Conservation (phyloP, 2,113 vertebrate genomes). For the Pterocles gutturalis region DNA sequence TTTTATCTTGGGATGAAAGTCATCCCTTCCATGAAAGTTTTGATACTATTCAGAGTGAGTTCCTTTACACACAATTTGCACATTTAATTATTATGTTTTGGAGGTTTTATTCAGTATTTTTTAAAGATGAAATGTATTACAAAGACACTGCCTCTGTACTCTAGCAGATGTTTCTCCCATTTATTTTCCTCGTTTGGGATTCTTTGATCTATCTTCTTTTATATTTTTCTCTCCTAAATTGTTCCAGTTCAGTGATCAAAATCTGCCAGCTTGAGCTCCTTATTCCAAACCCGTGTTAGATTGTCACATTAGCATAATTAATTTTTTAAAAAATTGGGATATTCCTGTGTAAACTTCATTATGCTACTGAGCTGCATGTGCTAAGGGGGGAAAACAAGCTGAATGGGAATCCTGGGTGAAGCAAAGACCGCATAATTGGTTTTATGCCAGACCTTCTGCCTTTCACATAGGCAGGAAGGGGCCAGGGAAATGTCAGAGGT, state of each 20-base stretch:
- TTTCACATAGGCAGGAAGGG: neutral
- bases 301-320: neutral
- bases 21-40: neutral
- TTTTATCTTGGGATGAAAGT: neutral
- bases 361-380: neutral
- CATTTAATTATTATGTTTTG: neutral
- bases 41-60: neutral
- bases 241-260: neutral
- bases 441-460: constrained; percentile 18
- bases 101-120: neutral
- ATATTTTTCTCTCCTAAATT: neutral
- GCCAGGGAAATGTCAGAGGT: constrained; percentile 48
- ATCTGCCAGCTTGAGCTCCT: neutral
- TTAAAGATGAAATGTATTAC: neutral
- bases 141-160: neutral
- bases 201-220: neutral
- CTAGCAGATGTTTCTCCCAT: neutral
- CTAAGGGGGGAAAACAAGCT: neutral
- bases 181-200: neutral
- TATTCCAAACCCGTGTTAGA: neutral
- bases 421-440: constrained; percentile 31
- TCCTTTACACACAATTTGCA: neutral
- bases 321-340: neutral
- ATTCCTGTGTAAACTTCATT: neutral
- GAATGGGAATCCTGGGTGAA: constrained; percentile 6